phyloP scores from a whole-genome alignment of 2,797 vertebrate genomes.

The Melanotaenia parkinsoni region DNA sequence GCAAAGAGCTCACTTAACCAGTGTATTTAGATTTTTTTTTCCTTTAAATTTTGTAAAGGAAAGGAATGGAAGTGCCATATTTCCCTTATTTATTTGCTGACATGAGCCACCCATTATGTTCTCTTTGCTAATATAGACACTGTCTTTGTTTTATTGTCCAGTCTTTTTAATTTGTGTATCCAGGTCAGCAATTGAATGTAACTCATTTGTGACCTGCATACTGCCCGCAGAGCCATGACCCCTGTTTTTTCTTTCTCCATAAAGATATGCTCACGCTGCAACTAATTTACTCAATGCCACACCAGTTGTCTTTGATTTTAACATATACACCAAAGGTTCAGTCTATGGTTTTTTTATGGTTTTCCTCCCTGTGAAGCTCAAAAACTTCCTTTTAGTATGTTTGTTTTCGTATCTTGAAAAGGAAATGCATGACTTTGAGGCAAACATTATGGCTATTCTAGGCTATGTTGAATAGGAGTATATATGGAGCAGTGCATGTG shows the following conservation, averaged over 20 bases:
- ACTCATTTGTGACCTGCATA: slow-evolving; percentile 15
- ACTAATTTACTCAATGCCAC: slow-evolving; percentile 34
- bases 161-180: slow-evolving; percentile 24
- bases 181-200: slow-evolving; percentile 46
- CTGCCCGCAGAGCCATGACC: slow-evolving; percentile 23
- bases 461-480: not conserved
- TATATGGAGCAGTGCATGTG: not conserved
- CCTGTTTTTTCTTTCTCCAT: not conserved
- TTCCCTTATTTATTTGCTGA: slow-evolving; percentile 3
- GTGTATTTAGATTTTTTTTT: not conserved
- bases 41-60: not conserved
- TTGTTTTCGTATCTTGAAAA: not conserved
- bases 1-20: not conserved
- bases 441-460: too few species aligned
- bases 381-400: not conserved
- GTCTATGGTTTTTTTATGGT: too few species aligned
- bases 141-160: slow-evolving; percentile 24
- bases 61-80: not conserved
- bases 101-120: not conserved
- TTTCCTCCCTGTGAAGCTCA: not conserved
- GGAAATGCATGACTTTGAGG: not conserved
- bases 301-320: not conserved
- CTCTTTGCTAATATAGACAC: not conserved
- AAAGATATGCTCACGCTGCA: slow-evolving; percentile 33
- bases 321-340: not conserved